Evolutionary conservation across 1,140 invertebrate species (phyloP), one percentile per base, ranked within the genome.

Genomic region (Maniola jurtina): DNA sequence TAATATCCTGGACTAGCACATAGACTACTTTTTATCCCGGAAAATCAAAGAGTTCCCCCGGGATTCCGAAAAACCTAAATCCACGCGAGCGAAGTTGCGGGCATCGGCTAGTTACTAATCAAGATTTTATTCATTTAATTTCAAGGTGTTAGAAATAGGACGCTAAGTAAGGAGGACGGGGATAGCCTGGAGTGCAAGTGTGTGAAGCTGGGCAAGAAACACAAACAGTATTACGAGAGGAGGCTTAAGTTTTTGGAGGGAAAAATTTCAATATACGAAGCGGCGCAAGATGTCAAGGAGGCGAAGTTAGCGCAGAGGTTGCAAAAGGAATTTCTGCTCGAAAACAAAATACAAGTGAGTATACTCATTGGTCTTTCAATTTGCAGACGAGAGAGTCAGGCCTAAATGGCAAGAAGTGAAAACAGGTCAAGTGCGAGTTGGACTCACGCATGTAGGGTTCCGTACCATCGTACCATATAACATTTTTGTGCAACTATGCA

Each of bases 251-350:
- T 92, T 66, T 83, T 93, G 71, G 93, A 93, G 76, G 89, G 91
- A 14, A 93, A 93, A 72, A 87, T 93, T 63, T 88, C 89, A 6
- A 89, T 93, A 70, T 93, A 93, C 76, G 93, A 93, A 83, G 92
- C 92, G 64, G 92, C 90, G 38, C 91, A 91, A n/a, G 93, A 93
- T 65, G 80, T 91, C 0, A 93, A 93, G 65, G 85, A 92, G n/a
- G 89, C 92, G 14, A 92, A 92, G 60, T 77, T 93, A 78, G 92
- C 93, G 34, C 91, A 93, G 74, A 90, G 93, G 56, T 77, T 93
- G 67, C 92, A 93, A 70, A 90, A 90, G 60, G 93, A 93, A 73
- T 86, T 92, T 74, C 76, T 91, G 68, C 83, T 93, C 60, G 92
- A 93, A 75, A 91, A 91, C 72, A 79, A 85, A 75, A 85, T 91